Percentiles rank a stretch among this genome's conserved stretches.
Evolutionary conservation across 2,113 vertebrate genomes (phyloP).

Genomic region (Cranoglanis bouderius): DNA sequence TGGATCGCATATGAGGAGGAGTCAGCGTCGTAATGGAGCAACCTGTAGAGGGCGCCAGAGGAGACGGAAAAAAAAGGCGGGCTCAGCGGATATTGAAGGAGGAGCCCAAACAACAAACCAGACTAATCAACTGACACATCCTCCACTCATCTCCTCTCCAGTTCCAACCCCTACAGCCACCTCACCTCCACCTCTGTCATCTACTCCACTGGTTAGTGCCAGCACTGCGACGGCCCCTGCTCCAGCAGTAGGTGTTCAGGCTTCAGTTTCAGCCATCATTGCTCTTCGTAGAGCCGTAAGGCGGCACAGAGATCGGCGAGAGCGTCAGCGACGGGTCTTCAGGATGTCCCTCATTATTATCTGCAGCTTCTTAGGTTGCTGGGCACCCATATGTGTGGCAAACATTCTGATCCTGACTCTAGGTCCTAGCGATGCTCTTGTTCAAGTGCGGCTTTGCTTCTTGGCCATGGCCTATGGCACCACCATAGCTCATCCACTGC

Average conservation of each 20-base stretch:
- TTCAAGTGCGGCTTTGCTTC: constrained; percentile 93
- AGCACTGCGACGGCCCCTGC: constrained; percentile 80
- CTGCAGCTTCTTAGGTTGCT: constrained; percentile 97
- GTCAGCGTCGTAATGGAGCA: constrained; percentile 66
- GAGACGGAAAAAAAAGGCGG: constrained; percentile 83
- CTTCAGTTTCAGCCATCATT: constrained; percentile 97
- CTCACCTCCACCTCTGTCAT: constrained; percentile 79
- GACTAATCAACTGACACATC: constrained; percentile 36
- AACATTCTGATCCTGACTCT: constrained; percentile 94
- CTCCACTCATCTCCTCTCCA: constrained; percentile 55
- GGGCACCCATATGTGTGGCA: constrained; percentile 96
- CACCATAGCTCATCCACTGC: constrained; percentile 94
- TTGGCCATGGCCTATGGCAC: constrained; percentile 99
- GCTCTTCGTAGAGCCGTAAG: constrained; percentile 93
- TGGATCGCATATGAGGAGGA: constrained; percentile 56
- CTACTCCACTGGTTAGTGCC: constrained; percentile 80
- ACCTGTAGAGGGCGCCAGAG: constrained; percentile 85
- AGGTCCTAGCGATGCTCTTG: constrained; percentile 90
- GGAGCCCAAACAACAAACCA: constrained; percentile 32
- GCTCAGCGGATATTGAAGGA: constrained; percentile 59
- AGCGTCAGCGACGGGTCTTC: constrained; percentile 95
- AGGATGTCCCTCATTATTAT: constrained; percentile 97
- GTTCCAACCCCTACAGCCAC: constrained; percentile 84
- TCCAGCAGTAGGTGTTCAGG: constrained; percentile 90
- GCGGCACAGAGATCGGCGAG: constrained; percentile 92